Evolutionary conservation across 2,888 invertebrate species (phyloP).

Genomic region (Rhagophthalmus giganteus): DNA sequence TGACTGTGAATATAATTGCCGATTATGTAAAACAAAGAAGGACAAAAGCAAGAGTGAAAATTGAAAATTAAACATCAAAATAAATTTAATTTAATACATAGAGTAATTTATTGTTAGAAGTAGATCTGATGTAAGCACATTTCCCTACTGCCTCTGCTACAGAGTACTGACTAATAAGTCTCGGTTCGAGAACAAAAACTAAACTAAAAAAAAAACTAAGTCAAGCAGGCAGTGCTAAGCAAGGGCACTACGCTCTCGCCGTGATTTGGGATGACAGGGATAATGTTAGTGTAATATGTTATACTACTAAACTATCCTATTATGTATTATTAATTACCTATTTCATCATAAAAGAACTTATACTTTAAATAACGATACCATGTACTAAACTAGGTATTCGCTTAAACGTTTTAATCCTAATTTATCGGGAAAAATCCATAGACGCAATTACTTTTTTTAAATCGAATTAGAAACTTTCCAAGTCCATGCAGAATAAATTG

Average conservation of each 20-base stretch:
- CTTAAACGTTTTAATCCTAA: no score
- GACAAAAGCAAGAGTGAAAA: not conserved
- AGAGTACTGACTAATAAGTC: slow-evolving; percentile 4
- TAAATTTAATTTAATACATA: not conserved
- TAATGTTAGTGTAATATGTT: slow-evolving; percentile 50
- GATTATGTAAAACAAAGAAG: no score
- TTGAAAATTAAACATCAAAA: not conserved
- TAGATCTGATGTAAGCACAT: slow-evolving; percentile 6
- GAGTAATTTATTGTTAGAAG: not conserved
- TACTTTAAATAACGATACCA: no score
- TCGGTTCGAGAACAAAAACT: slow-evolving; percentile 10
- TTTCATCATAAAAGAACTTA: slow-evolving; percentile 5
- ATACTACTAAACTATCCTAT: slow-evolving; percentile 20
- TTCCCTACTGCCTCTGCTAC: slow-evolving; percentile 14
- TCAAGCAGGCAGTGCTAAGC: slow-evolving; percentile 53
- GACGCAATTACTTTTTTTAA: no score
- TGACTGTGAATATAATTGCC: no score
- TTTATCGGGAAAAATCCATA: no score
- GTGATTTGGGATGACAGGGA: slow-evolving; percentile 38
- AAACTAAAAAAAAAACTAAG: slow-evolving; percentile 29
- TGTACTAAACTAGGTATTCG: no score
- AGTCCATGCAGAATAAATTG: no score
- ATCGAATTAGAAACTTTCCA: no score
- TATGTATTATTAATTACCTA: not conserved
- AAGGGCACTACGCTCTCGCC: slow-evolving; percentile 46